These are phyloP conservation scores for Tetragnatha versicolor DNA, from an alignment of 1,140 invertebrate species.

Conservation along the genomic window DNA sequence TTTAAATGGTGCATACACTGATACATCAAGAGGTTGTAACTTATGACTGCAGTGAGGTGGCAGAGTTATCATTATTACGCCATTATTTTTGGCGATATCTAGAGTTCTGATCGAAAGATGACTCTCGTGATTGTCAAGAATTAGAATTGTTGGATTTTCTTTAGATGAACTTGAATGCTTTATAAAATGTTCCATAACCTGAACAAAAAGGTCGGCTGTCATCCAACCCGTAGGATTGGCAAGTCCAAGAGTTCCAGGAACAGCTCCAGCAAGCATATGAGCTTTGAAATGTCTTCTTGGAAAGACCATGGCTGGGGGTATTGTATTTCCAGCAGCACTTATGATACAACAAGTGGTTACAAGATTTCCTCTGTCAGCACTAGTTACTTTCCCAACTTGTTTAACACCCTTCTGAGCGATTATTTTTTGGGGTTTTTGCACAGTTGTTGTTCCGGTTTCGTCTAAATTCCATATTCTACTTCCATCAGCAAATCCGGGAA, in stretches of 20 bases:
- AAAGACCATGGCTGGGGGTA: background rate
- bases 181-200: background rate
- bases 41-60: constrained; percentile 66
- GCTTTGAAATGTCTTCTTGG: background rate
- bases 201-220: background rate
- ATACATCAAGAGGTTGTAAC: constrained; percentile 66
- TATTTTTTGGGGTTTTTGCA: background rate
- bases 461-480: background rate
- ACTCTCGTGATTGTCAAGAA: constrained; percentile 62
- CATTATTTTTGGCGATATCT: constrained; percentile 61
- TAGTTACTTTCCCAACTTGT: background rate
- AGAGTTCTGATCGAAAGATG: constrained; percentile 57
- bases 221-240: background rate
- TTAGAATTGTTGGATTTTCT: background rate
- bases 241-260: background rate
- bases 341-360: background rate
- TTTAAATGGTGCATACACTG: constrained; percentile 65
- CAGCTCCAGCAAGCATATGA: background rate
- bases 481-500: background rate
- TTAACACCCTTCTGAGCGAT: background rate
- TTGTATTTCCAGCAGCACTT: background rate
- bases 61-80: constrained; percentile 64
- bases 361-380: background rate
- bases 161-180: background rate
- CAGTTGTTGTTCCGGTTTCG: background rate